Evolutionary conservation across 2,888 invertebrate species (phyloP), one percentile per base, ranked within the genome.

Genomic region (Craniophora ligustri): DNA sequence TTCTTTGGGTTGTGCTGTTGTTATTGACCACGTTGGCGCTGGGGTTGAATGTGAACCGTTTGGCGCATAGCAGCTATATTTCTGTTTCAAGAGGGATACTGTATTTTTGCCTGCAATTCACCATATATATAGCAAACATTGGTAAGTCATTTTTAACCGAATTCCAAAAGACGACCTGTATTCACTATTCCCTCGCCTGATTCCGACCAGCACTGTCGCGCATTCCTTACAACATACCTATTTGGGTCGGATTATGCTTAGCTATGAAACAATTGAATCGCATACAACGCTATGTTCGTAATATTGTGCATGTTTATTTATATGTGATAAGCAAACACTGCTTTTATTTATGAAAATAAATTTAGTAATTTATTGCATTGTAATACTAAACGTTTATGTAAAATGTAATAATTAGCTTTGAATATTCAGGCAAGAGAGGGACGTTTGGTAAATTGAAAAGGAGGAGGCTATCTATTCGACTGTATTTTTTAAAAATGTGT

Each of bases 321-420:
- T 67, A 64, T 67, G 62, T 72, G 59, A 73, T 75, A 72, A 75
- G 75, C 76, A 81, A 72, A 67, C 64, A 70, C 64, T 75, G 68
- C 72, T 75, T 72, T 70, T 57, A 60, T 63, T 59, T 70, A 76
- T 72, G 63, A 71, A 75, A 75, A 70, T 79, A 71, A 69, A 75
- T 69, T 66, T 72, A 76, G 64, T 80, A 78, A 76, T 79, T 80
- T 76, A 82, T 79, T 79, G 69, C 76, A 75, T 78, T 75, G 73
- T 76, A 76, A 79, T 79, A 75, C 78, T 86, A 78, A 85, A 85
- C 78, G 79, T 88, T 84, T 85, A 78, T 84, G 72, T 74, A 76
- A 79, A 86, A 84, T 91, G 91, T 92, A 91, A 91, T 91, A 72
- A 87, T 87, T 86, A 84, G 81, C 82, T 86, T 86, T 85, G 87